phyloP scores from a whole-genome alignment of 2,113 vertebrate species.

The Periophthalmus modestus region DNA sequence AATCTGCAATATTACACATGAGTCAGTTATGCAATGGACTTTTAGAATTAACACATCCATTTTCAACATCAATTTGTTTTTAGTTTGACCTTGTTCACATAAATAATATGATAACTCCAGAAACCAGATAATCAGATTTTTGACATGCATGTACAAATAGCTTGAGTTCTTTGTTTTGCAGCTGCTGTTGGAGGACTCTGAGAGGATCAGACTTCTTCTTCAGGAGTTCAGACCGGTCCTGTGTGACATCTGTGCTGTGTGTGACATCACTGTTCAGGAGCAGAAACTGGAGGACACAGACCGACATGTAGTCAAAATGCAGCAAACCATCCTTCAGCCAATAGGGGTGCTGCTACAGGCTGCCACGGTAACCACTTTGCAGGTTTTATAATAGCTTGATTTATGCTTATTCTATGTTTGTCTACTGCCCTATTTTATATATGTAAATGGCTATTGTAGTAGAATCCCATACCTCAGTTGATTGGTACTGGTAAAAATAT shows the following conservation, averaged over 20 bases:
- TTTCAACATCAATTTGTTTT: too few relatives aligned
- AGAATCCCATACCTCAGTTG: neutral
- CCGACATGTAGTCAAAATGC: conserved; percentile 76
- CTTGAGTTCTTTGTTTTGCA: neutral
- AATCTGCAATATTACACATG: too few relatives aligned
- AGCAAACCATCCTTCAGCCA: conserved; percentile 74
- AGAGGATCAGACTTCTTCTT: conserved; percentile 82
- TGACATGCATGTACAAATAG: too few relatives aligned
- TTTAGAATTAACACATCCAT: too few relatives aligned
- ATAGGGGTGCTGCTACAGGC: conserved; percentile 81
- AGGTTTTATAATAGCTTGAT: neutral
- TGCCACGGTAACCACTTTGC: conserved; percentile 68
- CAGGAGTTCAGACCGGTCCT: conserved; percentile 75
- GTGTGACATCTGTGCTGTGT: conserved; percentile 81
- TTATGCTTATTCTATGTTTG: neutral
- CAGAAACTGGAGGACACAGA: conserved; percentile 72
- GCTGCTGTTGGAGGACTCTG: conserved; percentile 88
- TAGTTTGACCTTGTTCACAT: too few relatives aligned
- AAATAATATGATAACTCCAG: too few relatives aligned
- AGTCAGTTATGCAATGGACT: too few relatives aligned
- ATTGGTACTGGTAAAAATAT: too few relatives aligned
- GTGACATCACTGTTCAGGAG: conserved; percentile 76
- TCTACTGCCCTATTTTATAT: neutral
- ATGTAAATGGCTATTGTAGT: neutral
- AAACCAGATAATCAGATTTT: too few relatives aligned